Percentiles rank a stretch among this genome's conserved stretches.
phyloP scores from a whole-genome alignment of 1,140 invertebrate genomes.

The Zaprionus camerounensis region DNA sequence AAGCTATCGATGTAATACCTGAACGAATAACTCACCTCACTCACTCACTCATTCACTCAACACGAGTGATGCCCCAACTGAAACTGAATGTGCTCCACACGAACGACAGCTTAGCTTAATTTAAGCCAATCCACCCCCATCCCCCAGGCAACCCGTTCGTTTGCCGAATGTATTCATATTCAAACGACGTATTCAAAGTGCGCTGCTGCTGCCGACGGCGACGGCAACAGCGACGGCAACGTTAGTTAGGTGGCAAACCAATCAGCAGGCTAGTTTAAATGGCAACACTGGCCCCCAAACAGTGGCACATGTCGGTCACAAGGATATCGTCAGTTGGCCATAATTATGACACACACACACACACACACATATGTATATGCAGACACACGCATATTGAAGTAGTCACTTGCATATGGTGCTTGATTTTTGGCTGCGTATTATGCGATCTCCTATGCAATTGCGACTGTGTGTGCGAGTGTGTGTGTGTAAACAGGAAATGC shows the following conservation, averaged over 20 bases:
- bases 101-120: background rate
- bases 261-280: slow-evolving; percentile 7
- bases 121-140: background rate
- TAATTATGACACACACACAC: slow-evolving; percentile 25
- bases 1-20: background rate
- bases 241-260: slow-evolving; percentile 9
- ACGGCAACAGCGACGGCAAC: too few species aligned
- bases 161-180: background rate
- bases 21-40: background rate
- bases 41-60: too few species aligned
- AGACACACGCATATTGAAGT: background rate
- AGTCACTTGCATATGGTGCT: slow-evolving; percentile 50
- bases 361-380: background rate
- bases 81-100: background rate
- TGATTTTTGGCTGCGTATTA: slow-evolving; percentile 71
- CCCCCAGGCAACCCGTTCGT: background rate
- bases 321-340: slow-evolving; percentile 32
- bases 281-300: slow-evolving; percentile 9
- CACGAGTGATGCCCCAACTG: background rate
- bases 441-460: slow-evolving; percentile 44
- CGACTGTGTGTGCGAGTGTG: slow-evolving; percentile 13
- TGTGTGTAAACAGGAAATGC: background rate
- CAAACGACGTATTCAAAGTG: background rate
- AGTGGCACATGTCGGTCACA: slow-evolving; percentile 7
- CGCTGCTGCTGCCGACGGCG: background rate